Evolutionary conservation across 2,888 invertebrate species (phyloP).

Genomic region (Ischnura elegans): DNA sequence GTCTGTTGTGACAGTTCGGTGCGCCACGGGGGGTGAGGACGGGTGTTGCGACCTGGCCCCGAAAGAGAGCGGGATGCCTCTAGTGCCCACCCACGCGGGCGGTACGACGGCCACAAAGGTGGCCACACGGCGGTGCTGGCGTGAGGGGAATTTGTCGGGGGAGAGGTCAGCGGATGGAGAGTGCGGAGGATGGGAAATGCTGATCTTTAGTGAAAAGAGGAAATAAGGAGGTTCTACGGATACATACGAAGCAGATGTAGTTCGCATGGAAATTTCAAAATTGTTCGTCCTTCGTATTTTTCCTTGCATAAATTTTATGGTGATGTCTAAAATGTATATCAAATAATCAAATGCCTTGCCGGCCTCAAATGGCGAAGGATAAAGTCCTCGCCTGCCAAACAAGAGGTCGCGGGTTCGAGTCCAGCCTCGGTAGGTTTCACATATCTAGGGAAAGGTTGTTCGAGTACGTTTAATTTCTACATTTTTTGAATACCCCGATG

Average conservation of each 20-base stretch:
- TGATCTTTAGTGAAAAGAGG: not conserved
- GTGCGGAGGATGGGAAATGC: not conserved
- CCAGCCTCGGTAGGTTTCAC: too few species aligned
- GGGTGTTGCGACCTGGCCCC: constrained; percentile 5
- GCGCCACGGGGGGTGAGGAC: not conserved
- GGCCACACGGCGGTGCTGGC: not conserved
- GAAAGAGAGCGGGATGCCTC: not conserved
- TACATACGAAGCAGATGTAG: not conserved
- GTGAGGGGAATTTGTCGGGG: not conserved
- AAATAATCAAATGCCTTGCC: not conserved
- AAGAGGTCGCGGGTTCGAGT: too few species aligned
- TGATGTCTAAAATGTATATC: too few species aligned
- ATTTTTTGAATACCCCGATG: too few species aligned
- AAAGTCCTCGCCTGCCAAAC: too few species aligned
- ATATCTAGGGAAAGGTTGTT: too few species aligned
- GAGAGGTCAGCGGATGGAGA: not conserved
- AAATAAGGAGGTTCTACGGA: not conserved
- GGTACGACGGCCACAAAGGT: constrained; percentile 43
- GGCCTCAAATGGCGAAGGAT: not conserved
- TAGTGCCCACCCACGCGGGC: constrained; percentile 60
- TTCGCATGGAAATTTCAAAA: too few species aligned
- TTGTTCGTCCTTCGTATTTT: too few species aligned
- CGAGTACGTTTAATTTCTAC: too few species aligned
- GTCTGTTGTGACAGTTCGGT: constrained; percentile 63
- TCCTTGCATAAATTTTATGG: too few species aligned